Evolutionary conservation across 2,888 invertebrate species (phyloP), one percentile per base, ranked within the genome.

Genomic region (Phortica magna): DNA sequence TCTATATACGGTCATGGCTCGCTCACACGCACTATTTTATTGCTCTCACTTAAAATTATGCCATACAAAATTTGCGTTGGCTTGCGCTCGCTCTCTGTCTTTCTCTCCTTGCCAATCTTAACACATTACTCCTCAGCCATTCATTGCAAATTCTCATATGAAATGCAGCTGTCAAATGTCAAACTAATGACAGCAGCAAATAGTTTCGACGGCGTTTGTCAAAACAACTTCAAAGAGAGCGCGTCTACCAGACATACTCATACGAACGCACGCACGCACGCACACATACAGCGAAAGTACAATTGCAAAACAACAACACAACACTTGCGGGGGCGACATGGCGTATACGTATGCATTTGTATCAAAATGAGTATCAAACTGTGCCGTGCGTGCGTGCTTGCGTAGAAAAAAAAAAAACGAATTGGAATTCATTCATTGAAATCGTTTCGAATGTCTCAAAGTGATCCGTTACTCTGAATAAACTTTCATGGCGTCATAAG

Each of bases 221-320:
- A 53, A 19, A 43, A 68, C 19, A 68, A 17, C 4, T 42, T 17
- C 14, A 14, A 59, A 17, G n/a, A 75, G 19, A 73, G 31, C 31
- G 61, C 53, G 75, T 31, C 57, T 76, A 74, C 48, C 67, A 48
- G 31, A 53, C 61, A 74, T 22, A 75, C 75, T n/a, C n/a, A n/a
- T n/a, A n/a, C n/a, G n/a, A 74, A 42, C 7, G 70, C 70, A 55
- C 77, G 71, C 31, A 70, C 5, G 14, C 39, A 72, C 72, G 53
- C 72, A 53, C 72, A 70, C 65, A 19, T 17, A 67, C 31, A 61
- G 43, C 19, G 57, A 79, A 81, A 83, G 73, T 72, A 81, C 81
- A 79, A 84, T 80, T 81, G 85, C n/a, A 80, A 84, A 22, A n/a
- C 31, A 7, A 22, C 12, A 70, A 7, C 67, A 41, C 2, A 4